Evolutionary conservation across 2,888 invertebrate genomes (phyloP), one percentile per base, ranked within the genome.

Genomic region (Folsomia manolachei): DNA sequence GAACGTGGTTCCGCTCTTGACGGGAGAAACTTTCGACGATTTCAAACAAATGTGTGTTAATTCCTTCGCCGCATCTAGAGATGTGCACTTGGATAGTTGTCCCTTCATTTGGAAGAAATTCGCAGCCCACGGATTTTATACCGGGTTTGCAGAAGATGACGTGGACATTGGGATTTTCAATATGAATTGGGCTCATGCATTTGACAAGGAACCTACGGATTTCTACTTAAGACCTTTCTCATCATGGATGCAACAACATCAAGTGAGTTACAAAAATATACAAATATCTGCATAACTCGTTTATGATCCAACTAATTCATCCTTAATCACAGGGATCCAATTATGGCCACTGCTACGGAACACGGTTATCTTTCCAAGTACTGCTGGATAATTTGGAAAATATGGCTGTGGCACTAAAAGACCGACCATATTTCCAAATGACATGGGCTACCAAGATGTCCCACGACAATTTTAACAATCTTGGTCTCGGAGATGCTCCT

Each of bases 91-190:
- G 82, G 95, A 95, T 82, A 85, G 88, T 18, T 95, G 94, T 82
- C 88, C 90, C 0, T 91, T 94, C 79, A 86, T 95, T 69, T 96
- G 95, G 95, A 90, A 93, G 76, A 88, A 90, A 80, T 95, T 87
- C 83, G 89, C 89, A 76, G 84, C 88, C 1, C 85, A 86, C 0
- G 91, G 92, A 0, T 95, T 89, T 82, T 87, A 88, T 65, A 95
- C 95, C 0, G 88, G 90, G 0, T 91, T 91, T 76, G 93, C 89
- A 0, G 96, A 97, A 85, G 96, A 97, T 82, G 89, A 91, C 0
- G 89, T 90, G 0, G 84, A 84, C 78, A 89, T 94, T 82, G 90
- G 91, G 0, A 88, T 92, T 1, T 97, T 96, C 82, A 93, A 93
- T 82, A 94, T 90, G 82, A 84, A 88, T 39, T 90, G 90, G 81